Evolutionary conservation across 2,797 vertebrate genomes (phyloP).

Genomic region (Lepidocolaptes lacrymiger): DNA sequence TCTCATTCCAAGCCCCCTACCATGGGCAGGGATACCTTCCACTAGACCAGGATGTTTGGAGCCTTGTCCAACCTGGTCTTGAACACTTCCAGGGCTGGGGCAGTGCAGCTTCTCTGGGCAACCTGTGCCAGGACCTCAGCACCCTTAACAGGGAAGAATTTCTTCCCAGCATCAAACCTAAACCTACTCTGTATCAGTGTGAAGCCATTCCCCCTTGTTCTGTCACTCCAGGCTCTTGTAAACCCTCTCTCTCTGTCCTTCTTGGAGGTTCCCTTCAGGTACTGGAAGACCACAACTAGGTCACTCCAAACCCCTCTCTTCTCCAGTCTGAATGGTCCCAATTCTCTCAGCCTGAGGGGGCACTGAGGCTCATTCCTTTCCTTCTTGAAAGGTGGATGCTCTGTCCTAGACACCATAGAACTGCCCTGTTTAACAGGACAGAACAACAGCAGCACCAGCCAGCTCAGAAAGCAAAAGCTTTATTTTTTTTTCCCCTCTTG

Average conservation of each 20-base stretch:
- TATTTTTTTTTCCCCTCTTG: not conserved
- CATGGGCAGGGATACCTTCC: not conserved
- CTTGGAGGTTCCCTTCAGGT: not conserved
- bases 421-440: not conserved
- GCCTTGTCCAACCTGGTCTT: rapidly evolving
- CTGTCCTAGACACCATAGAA: not conserved
- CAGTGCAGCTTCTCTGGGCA: not conserved
- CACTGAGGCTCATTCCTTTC: not conserved
- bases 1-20: rapidly evolving
- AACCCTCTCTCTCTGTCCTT: not conserved
- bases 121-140: rapidly evolving
- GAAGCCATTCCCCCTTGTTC: not conserved
- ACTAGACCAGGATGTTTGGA: rapidly evolving
- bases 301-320: not conserved
- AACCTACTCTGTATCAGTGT: not conserved
- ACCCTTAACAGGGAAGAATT: not conserved
- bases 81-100: not conserved
- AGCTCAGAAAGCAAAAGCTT: conserved; percentile 17
- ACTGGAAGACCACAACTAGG: not conserved
- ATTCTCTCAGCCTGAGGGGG: not conserved
- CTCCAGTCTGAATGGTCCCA: not conserved
- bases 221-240: not conserved
- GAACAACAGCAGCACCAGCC: not conserved
- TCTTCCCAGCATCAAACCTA: not conserved
- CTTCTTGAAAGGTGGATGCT: not conserved